A percentile compares a stretch with the other conserved stretches of the same genome.
phyloP scores from a whole-genome alignment of 2,888 invertebrate genomes.

The Nineta flava region DNA sequence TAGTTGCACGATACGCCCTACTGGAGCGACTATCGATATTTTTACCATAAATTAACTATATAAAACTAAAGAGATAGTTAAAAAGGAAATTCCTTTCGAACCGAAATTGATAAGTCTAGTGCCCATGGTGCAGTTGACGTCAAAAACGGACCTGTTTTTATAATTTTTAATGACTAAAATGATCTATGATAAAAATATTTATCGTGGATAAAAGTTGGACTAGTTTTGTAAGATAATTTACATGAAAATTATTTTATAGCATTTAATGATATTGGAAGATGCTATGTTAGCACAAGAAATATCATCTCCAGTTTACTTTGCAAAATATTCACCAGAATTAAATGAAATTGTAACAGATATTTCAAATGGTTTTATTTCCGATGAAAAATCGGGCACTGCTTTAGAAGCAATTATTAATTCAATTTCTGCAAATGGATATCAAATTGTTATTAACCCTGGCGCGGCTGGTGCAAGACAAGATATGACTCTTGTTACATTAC shows the following conservation, averaged over 20 bases:
- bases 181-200: no score
- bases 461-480: conserved; percentile 56
- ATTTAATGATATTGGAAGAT: conserved; percentile 62
- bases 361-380: conserved; percentile 46
- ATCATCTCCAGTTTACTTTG: conserved; percentile 77
- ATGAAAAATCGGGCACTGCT: conserved; percentile 61
- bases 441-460: conserved; percentile 68
- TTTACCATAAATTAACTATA: no score
- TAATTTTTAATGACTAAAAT: no score
- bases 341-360: conserved; percentile 62
- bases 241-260: conserved; percentile 28
- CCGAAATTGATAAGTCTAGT: no score
- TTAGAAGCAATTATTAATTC: conserved; percentile 69
- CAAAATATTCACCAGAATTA: conserved; percentile 56
- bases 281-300: conserved; percentile 67
- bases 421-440: conserved; percentile 90
- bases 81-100: no score
- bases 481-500: conserved; percentile 70
- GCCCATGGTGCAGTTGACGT: no score
- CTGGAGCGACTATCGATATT: no score
- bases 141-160: no score
- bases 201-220: neutral
- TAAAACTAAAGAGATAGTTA: no score
- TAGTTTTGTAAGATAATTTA: no score
- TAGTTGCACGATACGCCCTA: no score